Evolutionary conservation across 1,140 invertebrate species (phyloP), one percentile per base, ranked within the genome.

Genomic region (Anoplolepis gracilipes): DNA sequence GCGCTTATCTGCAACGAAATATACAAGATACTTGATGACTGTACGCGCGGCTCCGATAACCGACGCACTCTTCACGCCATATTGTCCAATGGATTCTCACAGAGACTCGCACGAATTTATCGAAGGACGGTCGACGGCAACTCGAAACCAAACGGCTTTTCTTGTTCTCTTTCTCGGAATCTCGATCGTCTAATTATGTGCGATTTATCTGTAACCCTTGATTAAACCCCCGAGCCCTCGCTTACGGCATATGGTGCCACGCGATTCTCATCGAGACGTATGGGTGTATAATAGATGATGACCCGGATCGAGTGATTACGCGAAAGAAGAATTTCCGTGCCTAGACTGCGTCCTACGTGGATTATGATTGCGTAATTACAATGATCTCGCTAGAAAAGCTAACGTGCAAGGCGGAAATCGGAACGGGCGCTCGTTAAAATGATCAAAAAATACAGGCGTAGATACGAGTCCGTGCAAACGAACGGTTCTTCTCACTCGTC

Each of bases 1-100:
- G 72, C 72, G 86, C 49, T 67, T 69, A 90, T 91, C 91, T 93
- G 91, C 72, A 92, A 92, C 85, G 62, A 91, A 89, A 92, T 86
- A 92, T 86, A 92, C 87, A 88, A 92, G 82, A 92, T 59, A 85
- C 73, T 78, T 55, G 36, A 81, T 78, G 11, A 72, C 36, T 33
- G 13, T 1, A 13, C 8, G 42, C 0, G 8, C 61, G 67, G 16
- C 13, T 8, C 39, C 30, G 2, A 2, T 28, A 57, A 84, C 46
- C 55, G 61, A 87, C 65, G 75, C 77, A 46, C 85, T 62, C 30
- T 84, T 59, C 42, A 84, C 88, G 89, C 89, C 89, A 90, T 90
- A 86, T 90, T 90, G 89, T 57, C 5, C 19, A 87, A 16, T 2
- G 25, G 5, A n/a, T 57, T 79, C 33, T 81, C 49, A 70, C 77